These are phyloP conservation scores for Myzus persicae DNA, from an alignment of 1,140 invertebrate genomes.

Conservation along the genomic window DNA sequence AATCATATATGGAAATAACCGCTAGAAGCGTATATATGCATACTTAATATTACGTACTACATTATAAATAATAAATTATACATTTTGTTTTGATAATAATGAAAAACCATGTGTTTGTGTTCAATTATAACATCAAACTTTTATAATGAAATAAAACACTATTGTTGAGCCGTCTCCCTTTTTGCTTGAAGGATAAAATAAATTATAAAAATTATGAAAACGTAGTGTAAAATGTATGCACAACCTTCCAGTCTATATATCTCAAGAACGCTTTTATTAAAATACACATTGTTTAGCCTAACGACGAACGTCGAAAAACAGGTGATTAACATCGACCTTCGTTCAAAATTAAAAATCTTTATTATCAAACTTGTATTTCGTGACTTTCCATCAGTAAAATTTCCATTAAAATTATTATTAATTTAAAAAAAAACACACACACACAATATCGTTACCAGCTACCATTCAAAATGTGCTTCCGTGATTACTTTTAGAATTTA, in stretches of 20 bases:
- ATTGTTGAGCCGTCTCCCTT: constrained; percentile 27
- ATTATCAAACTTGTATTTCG: constrained; percentile 17
- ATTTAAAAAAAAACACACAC: neutral
- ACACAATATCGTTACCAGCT: neutral
- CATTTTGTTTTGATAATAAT: constrained; percentile 1
- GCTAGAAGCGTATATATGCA: neutral
- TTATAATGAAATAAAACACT: constrained; percentile 14
- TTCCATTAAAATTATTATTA: neutral
- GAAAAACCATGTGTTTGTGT: neutral
- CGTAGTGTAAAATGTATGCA: neutral
- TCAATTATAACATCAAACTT: constrained; percentile 31
- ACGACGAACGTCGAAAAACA: constrained; percentile 31
- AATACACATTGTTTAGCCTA: constrained; percentile 37
- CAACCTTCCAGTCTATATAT: constrained; percentile 28
- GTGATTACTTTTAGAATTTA: neutral
- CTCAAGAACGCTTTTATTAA: constrained; percentile 54
- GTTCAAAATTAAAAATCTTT: constrained; percentile 32
- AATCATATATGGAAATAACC: neutral
- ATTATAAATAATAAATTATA: neutral
- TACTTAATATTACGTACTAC: neutral
- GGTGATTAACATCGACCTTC: constrained; percentile 55
- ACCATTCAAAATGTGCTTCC: neutral
- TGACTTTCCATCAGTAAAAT: neutral
- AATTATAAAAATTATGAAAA: constrained; percentile 25
- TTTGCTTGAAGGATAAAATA: constrained; percentile 39